Percentiles rank a stretch among this genome's conserved stretches.
phyloP scores from a whole-genome alignment of 2,888 invertebrate genomes.

The Clusia tigrina region DNA sequence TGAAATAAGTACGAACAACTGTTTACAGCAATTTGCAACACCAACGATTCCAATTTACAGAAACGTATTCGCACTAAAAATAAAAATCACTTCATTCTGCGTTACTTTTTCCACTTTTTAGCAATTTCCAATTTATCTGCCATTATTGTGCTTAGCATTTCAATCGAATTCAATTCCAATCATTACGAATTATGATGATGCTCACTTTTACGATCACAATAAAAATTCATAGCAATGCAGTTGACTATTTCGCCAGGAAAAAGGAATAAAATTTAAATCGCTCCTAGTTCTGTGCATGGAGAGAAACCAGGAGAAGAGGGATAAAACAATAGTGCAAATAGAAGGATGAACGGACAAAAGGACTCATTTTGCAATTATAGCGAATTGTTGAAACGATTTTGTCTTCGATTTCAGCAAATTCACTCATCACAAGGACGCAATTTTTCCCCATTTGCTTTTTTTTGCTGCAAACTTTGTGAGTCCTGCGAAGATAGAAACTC shows the following conservation, averaged over 20 bases:
- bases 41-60: too few relatives aligned
- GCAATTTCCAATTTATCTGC: too few relatives aligned
- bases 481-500: not conserved
- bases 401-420: conserved; percentile 20
- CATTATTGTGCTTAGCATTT: not conserved
- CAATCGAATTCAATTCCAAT: not conserved
- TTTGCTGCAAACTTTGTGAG: conserved; percentile 1
- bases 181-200: conserved; percentile 2
- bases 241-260: not conserved
- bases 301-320: not conserved
- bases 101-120: too few relatives aligned
- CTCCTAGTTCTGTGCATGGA: not conserved
- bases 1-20: too few relatives aligned
- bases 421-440: not conserved
- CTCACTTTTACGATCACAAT: not conserved
- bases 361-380: conserved; percentile 20
- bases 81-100: too few relatives aligned
- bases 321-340: not conserved
- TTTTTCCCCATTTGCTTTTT: not conserved
- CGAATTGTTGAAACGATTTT: conserved; percentile 22
- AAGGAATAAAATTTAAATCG: not conserved
- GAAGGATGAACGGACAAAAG: not conserved
- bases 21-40: too few relatives aligned
- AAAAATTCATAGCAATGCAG: not conserved
- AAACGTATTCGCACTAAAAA: too few relatives aligned